phyloP scores from a whole-genome alignment of 1,140 invertebrate species.

The Mylabris phalerata region DNA sequence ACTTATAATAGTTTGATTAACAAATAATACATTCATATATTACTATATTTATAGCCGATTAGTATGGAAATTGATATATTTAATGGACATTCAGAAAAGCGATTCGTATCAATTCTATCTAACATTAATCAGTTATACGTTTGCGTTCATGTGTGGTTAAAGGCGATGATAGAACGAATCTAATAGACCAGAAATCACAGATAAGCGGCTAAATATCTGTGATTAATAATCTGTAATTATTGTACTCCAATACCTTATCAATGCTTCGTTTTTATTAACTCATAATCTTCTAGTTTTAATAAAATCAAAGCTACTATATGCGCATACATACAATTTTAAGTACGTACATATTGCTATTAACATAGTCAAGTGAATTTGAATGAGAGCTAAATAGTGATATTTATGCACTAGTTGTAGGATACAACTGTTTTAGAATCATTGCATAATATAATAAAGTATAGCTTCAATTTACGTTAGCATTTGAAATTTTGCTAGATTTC shows the following conservation, averaged over 20 bases:
- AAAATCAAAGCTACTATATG: slow-evolving; percentile 5
- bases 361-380: slow-evolving; percentile 23
- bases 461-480: slow-evolving; percentile 24
- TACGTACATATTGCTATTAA: slow-evolving; percentile 17
- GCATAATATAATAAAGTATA: slow-evolving; percentile 14
- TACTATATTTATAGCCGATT: slow-evolving; percentile 6
- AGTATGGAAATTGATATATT: slow-evolving; percentile 10
- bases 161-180: slow-evolving; percentile 2
- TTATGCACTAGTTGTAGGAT: slow-evolving; percentile 17
- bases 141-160: not conserved
- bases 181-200: slow-evolving; percentile 12
- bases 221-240: no score
- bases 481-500: slow-evolving; percentile 23
- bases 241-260: no score
- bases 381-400: slow-evolving; percentile 19
- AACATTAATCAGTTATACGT: slow-evolving; percentile 8
- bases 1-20: no score
- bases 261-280: no score
- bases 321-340: slow-evolving; percentile 7
- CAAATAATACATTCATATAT: not conserved
- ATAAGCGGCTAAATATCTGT: not conserved
- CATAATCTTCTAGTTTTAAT: no score
- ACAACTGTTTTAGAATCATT: not conserved
- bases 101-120: slow-evolving; percentile 10
- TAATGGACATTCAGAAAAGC: slow-evolving; percentile 13